phyloP scores from a whole-genome alignment of 2,797 vertebrate genomes.

The Coreius guichenoti region DNA sequence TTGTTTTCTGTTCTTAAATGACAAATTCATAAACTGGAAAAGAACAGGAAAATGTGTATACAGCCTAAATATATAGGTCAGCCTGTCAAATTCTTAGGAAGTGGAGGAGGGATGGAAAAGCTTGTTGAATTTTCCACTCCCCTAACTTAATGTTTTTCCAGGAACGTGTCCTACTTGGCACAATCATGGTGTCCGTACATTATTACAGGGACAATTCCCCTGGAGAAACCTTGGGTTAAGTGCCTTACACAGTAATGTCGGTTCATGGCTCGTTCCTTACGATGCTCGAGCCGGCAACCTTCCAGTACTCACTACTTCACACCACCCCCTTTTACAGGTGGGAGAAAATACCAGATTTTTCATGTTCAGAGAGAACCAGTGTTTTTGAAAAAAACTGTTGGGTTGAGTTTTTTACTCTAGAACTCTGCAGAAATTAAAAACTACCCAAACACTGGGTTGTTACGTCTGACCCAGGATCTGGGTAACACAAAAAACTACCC shows the following conservation, averaged over 20 bases:
- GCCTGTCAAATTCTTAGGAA: not conserved
- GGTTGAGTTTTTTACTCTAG: not conserved
- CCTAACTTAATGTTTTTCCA: slow-evolving; percentile 14
- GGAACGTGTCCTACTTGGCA: slow-evolving; percentile 20
- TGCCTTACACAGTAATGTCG: not conserved
- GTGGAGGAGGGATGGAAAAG: not conserved
- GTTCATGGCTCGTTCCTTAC: slow-evolving; percentile 12
- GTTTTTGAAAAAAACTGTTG: not conserved
- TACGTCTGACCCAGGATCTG: too few species aligned
- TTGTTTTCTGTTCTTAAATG: not conserved
- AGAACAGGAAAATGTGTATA: not conserved
- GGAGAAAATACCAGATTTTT: not conserved
- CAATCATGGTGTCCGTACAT: not conserved
- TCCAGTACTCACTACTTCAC: not conserved
- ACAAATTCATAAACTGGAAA: not conserved
- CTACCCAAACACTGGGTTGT: too few species aligned
- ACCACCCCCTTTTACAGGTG: not conserved
- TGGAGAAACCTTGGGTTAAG: slow-evolving; percentile 16
- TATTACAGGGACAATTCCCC: not conserved
- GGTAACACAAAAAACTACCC: too few species aligned
- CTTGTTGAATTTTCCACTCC: slow-evolving; percentile 14
- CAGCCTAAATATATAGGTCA: not conserved
- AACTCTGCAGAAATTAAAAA: not conserved
- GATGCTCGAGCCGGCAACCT: not conserved
- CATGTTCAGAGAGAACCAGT: not conserved